phyloP scores from a whole-genome alignment of 2,888 invertebrate genomes.

The Elaeidobius kamerunicus region DNA sequence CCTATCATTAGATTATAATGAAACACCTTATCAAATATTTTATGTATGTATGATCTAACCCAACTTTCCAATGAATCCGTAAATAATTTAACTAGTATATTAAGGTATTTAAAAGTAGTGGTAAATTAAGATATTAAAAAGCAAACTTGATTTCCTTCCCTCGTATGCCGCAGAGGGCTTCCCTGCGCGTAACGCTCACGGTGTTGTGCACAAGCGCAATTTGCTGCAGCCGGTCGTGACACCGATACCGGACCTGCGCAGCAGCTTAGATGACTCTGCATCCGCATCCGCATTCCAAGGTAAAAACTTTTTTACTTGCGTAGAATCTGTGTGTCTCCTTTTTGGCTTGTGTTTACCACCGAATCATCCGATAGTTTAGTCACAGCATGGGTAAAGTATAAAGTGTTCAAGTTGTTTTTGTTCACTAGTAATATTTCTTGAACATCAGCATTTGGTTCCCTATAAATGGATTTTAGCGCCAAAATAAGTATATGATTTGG shows the following conservation, averaged over 20 bases:
- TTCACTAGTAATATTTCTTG: conserved; percentile 20
- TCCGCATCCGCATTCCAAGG: conserved; percentile 53
- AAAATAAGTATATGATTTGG: no score
- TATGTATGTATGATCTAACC: no score
- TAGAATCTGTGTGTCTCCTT: conserved; percentile 1
- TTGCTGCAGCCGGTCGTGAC: conserved; percentile 79
- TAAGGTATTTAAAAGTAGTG: background rate
- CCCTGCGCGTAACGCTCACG: conserved; percentile 74
- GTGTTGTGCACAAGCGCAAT: conserved; percentile 80
- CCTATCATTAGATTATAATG: no score
- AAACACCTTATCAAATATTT: no score
- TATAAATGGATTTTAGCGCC: background rate
- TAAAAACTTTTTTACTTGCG: conserved; percentile 36
- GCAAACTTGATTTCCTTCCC: conserved; percentile 29
- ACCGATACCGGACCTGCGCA: conserved; percentile 86
- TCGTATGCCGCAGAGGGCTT: conserved; percentile 53
- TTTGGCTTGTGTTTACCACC: conserved; percentile 18
- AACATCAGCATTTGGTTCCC: no score
- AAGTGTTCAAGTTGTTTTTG: conserved; percentile 3
- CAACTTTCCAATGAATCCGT: no score
- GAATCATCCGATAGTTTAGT: conserved; percentile 24
- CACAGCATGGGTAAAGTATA: conserved; percentile 25
- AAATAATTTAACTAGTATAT: no score
- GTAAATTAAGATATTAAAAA: no score
- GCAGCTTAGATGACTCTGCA: conserved; percentile 58